Percentiles rank a stretch among this genome's conserved stretches.
These are phyloP conservation scores for Malacoctenus gilli DNA, from an alignment of 2,797 vertebrate species.

Conservation along the genomic window DNA sequence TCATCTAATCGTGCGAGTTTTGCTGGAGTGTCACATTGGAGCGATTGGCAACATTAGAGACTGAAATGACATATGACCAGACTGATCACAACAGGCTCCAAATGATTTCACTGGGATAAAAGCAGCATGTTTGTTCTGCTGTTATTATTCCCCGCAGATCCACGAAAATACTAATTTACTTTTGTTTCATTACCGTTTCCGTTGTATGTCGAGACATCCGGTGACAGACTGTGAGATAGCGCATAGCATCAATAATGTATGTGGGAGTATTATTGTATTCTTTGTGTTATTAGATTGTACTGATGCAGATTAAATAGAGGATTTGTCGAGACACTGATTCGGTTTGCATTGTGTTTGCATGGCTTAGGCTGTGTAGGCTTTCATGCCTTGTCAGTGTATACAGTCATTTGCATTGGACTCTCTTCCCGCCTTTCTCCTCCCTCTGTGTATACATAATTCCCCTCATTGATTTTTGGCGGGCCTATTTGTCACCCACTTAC, in stretches of 20 bases:
- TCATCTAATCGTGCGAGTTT: background rate
- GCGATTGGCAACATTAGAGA: background rate
- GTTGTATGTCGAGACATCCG: conserved; percentile 8
- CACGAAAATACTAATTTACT: conserved; percentile 34
- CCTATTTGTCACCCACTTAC: conserved; percentile 83
- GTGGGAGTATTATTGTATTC: conserved; percentile 42
- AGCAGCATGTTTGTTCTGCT: too few species aligned
- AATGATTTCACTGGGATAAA: too few species aligned
- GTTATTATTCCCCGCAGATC: too few species aligned
- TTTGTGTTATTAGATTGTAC: conserved; percentile 58
- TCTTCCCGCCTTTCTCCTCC: conserved; percentile 15
- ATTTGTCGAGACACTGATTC: conserved; percentile 60
- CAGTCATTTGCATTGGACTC: conserved; percentile 65
- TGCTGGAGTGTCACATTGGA: conserved; percentile 3
- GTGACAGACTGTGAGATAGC: conserved; percentile 36
- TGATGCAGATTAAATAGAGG: conserved; percentile 54
- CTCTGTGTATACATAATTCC: conserved; percentile 70
- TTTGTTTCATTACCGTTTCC: conserved; percentile 28
- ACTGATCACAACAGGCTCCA: too few species aligned
- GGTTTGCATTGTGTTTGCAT: conserved; percentile 57
- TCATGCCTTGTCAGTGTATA: conserved; percentile 45
- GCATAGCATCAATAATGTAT: conserved; percentile 64
- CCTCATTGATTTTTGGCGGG: conserved; percentile 76
- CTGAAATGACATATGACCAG: background rate
- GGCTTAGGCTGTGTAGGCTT: conserved; percentile 50